A percentile compares a stretch with the other conserved stretches of the same genome.
Evolutionary conservation across 2,797 vertebrate genomes (phyloP).

Genomic region (Smutsia temminckii): DNA sequence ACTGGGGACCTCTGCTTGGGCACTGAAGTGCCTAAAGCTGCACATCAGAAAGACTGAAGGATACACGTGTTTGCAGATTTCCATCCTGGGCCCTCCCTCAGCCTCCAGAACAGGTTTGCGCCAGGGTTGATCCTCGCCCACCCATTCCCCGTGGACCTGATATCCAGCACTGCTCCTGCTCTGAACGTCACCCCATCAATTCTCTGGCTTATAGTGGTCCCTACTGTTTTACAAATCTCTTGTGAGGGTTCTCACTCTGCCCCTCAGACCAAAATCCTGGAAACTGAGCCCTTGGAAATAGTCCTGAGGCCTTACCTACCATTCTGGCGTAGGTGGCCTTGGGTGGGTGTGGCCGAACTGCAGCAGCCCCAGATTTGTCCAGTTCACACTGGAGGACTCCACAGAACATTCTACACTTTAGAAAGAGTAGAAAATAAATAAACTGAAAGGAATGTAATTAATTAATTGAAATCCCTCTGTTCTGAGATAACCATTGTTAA

Average conservation of each 20-base stretch:
- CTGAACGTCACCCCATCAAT: not conserved
- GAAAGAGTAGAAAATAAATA: slow-evolving; percentile 10
- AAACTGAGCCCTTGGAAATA: not conserved
- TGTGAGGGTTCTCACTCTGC: not conserved
- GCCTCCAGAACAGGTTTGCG: not conserved
- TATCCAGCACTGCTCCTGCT: not conserved
- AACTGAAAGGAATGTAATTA: not conserved
- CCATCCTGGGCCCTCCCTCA: not conserved
- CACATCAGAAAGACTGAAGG: not conserved
- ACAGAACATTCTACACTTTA: not conserved
- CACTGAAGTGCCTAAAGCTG: fast-evolving
- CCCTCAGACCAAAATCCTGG: not conserved
- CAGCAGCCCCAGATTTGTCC: not conserved
- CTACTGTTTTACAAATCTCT: not conserved
- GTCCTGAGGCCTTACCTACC: not conserved
- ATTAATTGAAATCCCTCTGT: not conserved
- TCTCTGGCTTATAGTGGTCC: not conserved
- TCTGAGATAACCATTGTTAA: not conserved
- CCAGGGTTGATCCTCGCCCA: too few species aligned
- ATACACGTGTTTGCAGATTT: not conserved
- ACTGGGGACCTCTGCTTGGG: not conserved
- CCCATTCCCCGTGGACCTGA: fast-evolving
- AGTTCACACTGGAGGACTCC: not conserved
- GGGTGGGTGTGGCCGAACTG: not conserved
- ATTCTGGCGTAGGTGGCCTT: not conserved